These are phyloP conservation scores for Oncopodura yosiiana DNA, from an alignment of 1,140 invertebrate genomes.

Conservation along the genomic window DNA sequence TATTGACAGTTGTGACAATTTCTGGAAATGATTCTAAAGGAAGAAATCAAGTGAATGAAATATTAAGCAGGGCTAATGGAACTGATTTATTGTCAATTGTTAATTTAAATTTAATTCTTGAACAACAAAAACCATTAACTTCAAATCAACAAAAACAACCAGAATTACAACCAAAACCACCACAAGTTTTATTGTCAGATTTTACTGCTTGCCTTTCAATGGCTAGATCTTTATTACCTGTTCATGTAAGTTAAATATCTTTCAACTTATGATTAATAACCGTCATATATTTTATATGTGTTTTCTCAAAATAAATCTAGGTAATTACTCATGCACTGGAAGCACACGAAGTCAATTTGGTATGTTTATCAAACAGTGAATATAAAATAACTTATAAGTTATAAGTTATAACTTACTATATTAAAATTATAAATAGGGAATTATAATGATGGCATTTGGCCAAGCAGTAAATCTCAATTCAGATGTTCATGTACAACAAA, in stretches of 20 bases:
- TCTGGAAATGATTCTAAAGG: constrained; percentile 15
- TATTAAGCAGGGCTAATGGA: constrained; percentile 16
- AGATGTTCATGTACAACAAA: constrained; percentile 24
- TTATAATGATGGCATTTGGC: constrained; percentile 31
- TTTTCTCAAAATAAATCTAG: constrained; percentile 3
- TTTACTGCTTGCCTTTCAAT: constrained; percentile 23
- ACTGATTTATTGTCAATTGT: constrained; percentile 8
- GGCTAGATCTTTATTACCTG: constrained; percentile 9
- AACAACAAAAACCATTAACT: neutral
- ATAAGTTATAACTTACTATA: no score
- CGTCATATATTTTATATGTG: neutral
- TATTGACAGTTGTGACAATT: constrained; percentile 24
- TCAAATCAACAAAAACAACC: neutral
- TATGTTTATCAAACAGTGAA: no score
- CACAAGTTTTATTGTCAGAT: constrained; percentile 30
- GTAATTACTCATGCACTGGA: constrained; percentile 14
- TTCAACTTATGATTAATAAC: neutral
- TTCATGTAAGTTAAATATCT: constrained; percentile 8
- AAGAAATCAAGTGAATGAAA: constrained; percentile 15
- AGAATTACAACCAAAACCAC: neutral
- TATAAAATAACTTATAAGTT: no score
- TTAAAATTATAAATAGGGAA: no score
- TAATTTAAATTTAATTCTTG: constrained; percentile 9
- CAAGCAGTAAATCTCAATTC: constrained; percentile 33
- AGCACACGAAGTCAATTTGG: neutral